phyloP scores from a whole-genome alignment of 2,797 vertebrate species.

The Eulemur rubriventer region DNA sequence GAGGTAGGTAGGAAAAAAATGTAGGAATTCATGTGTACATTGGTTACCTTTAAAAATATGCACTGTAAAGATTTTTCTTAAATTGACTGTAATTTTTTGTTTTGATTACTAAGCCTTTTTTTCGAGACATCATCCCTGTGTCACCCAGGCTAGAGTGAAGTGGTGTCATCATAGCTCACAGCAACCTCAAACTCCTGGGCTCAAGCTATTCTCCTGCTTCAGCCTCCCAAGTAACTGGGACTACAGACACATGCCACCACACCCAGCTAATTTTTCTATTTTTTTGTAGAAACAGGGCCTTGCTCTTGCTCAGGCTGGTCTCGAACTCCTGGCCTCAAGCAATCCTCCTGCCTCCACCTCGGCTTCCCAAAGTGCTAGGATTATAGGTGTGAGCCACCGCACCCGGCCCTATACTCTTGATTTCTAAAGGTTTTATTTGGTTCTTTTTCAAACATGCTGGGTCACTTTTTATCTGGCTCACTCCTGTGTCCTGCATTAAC shows the following conservation, averaged over 20 bases:
- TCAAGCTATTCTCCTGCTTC: not conserved
- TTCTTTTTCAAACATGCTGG: not conserved
- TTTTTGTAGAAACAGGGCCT: not conserved
- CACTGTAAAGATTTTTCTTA: constrained; percentile 39
- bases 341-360: not conserved
- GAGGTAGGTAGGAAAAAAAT: not conserved
- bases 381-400: not conserved
- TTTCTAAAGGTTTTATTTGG: not conserved
- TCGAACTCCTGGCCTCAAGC: not conserved
- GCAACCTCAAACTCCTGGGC: not conserved
- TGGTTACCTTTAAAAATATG: constrained; percentile 7
- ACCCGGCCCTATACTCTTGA: not conserved
- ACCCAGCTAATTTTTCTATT: not conserved
- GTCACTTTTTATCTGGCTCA: not conserved
- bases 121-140: not conserved
- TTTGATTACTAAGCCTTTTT: not conserved
- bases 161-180: not conserved
- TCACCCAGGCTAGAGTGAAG: not conserved
- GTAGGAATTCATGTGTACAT: not conserved
- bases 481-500: not conserved
- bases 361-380: not conserved
- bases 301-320: not conserved
- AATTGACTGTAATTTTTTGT: not conserved
- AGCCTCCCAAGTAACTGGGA: not conserved
- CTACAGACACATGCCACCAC: not conserved